Base-by-base conservation (phyloP, 2,113 vertebrate genomes). In the Lucifuga dentata region DNA sequence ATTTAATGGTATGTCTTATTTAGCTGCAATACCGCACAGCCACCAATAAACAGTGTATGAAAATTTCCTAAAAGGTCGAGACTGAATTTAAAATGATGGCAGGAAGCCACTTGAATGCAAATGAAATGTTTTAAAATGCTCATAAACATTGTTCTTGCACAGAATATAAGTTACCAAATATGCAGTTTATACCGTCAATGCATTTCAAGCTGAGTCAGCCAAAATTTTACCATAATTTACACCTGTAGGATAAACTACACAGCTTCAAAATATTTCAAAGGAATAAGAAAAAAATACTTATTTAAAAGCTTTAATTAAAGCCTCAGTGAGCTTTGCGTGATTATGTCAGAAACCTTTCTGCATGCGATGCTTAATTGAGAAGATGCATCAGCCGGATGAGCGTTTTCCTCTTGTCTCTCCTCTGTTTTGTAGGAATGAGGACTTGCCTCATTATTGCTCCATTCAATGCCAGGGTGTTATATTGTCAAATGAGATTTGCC, bases 401-500 rank as follows among this genome's bases (percentile, higher is more conserved):
- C 64, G 79, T 68, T 68, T 75, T 69, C 46, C 70, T 76, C 61
- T 40, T 8, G 2, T 65, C 35, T 61, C 40, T 11, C 3, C 32
- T 78, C 76, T 75, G 39, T 61, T 76, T 76, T 64, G 44, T 13
- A 24, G 52, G 36, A 59, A 62, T 23, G 16, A 85, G 60, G 70
- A 73, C 77, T 64, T 64, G 67, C 83, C n/a, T 90, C 77, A 89
- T 91, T 89, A 86, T 81, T 83, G 66, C 60, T 80, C 82, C 55
- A 50, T 76, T 88, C 75, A 70, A 84, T 86, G 69, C 70, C 71
- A 65, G 81, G 68, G 72, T 81, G 83, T 84, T 76, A 80, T 66
- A 62, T 73, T 84, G 86, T 86, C 87, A 84, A 82, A 88, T 86
- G 72, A 90, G 78, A 86, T 90, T 89, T 90, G 84, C 87, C 84